These are phyloP conservation scores for Luehdorfia chinensis DNA, from an alignment of 1,140 invertebrate genomes.

Conservation along the genomic window DNA sequence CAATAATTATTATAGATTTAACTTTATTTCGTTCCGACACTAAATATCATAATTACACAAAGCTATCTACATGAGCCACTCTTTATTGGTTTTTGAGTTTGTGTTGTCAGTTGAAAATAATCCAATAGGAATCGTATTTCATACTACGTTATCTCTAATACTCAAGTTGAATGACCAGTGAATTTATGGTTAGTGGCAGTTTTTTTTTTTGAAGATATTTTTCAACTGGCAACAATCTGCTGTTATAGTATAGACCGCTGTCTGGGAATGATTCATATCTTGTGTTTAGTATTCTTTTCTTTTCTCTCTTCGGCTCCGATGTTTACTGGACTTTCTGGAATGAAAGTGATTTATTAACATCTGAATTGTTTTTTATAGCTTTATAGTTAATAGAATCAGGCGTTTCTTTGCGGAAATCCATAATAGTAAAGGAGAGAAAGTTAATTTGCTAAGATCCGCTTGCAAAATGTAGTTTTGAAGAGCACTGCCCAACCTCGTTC, in stretches of 20 bases:
- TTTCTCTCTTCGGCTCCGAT: conserved; percentile 51
- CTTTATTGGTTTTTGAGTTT: conserved; percentile 34
- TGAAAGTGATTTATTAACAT: not conserved
- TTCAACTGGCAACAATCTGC: conserved; percentile 43
- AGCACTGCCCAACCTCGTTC: no score
- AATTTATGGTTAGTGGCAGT: conserved; percentile 21
- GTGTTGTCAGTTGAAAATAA: conserved; percentile 42
- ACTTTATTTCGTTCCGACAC: conserved; percentile 57
- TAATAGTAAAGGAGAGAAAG: no score
- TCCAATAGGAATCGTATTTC: not conserved
- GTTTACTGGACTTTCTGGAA: conserved; percentile 51
- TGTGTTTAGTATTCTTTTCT: conserved; percentile 48
- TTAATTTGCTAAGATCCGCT: no score
- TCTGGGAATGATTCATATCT: conserved; percentile 71
- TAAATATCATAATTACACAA: conserved; percentile 74
- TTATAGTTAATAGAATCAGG: no score
- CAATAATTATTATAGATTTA: conserved; percentile 47
- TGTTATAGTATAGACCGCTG: conserved; percentile 43
- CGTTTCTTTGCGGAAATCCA: no score
- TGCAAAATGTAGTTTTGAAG: no score
- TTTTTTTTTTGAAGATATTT: conserved; percentile 19
- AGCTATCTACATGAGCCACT: conserved; percentile 75
- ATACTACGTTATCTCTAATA: not conserved
- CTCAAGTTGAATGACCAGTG: not conserved
- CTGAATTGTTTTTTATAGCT: no score